A percentile compares a stretch with the other conserved stretches of the same genome.
These are phyloP conservation scores for Pachycephus smyrnensis DNA, from an alignment of 2,888 invertebrate species.

Conservation along the genomic window DNA sequence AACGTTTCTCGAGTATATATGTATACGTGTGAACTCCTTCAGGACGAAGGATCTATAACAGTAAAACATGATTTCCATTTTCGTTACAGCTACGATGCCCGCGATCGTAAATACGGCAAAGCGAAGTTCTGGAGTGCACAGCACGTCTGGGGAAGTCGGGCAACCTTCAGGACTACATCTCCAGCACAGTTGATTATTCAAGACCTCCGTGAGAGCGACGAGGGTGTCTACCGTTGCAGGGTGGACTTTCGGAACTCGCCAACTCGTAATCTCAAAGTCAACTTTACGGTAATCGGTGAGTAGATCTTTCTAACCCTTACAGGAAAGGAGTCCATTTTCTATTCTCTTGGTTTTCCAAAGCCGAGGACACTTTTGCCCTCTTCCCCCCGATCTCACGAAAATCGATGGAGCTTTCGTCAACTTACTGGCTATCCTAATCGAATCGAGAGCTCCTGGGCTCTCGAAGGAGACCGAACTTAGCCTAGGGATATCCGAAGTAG, in stretches of 20 bases:
- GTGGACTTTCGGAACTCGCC: conserved; percentile 82
- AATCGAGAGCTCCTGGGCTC: conserved; percentile 13
- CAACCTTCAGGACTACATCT: conserved; percentile 70
- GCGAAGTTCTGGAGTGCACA: conserved; percentile 73
- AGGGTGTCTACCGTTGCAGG: conserved; percentile 79
- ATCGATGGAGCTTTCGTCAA: neutral
- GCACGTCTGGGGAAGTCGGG: conserved; percentile 71
- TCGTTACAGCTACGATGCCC: conserved; percentile 73
- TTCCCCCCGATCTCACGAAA: neutral
- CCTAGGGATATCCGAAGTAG: neutral
- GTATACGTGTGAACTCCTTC: neutral
- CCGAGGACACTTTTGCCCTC: neutral
- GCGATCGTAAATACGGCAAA: conserved; percentile 71
- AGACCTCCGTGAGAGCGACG: conserved; percentile 69
- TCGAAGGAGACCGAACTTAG: conserved; percentile 33
- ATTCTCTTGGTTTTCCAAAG: neutral
- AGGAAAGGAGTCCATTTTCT: neutral
- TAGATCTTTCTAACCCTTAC: conserved; percentile 31
- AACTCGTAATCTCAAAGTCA: conserved; percentile 79
- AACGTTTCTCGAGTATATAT: neutral
- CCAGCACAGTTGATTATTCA: conserved; percentile 70
- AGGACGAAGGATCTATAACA: neutral
- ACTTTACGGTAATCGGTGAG: conserved; percentile 81
- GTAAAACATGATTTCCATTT: conserved; percentile 18
- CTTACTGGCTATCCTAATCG: neutral